phyloP scores from a whole-genome alignment of 2,797 vertebrate species.

The Graptemys geographica region DNA sequence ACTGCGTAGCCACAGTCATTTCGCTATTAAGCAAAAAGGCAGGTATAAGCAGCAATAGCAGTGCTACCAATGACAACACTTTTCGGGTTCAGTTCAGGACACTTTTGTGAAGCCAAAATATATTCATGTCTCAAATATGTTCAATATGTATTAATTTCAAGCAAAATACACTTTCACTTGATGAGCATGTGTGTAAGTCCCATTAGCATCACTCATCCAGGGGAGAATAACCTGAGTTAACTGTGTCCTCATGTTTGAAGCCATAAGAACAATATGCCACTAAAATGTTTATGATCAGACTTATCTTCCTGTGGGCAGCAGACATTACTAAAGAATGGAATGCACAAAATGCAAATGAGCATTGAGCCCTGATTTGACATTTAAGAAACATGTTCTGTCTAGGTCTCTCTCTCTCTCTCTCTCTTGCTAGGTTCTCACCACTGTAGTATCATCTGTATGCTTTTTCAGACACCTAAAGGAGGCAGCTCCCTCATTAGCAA shows the following conservation, averaged over 20 bases:
- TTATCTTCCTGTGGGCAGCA: background rate
- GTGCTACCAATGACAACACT: background rate
- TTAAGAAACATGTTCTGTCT: background rate
- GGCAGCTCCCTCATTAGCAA: background rate
- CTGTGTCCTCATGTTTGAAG: constrained; percentile 3
- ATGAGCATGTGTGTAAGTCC: background rate
- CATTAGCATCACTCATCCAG: background rate
- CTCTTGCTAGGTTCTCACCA: background rate
- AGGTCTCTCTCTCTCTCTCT: background rate
- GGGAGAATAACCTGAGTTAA: constrained; percentile 24
- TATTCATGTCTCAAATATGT: background rate
- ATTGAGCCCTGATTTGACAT: background rate
- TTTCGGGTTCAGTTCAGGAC: background rate
- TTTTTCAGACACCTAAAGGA: background rate
- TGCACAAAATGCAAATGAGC: fast-evolving
- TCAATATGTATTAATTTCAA: constrained; percentile 22
- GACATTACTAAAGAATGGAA: background rate
- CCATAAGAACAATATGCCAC: constrained; percentile 15
- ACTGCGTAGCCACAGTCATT: background rate
- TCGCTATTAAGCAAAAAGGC: background rate
- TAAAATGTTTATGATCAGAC: background rate
- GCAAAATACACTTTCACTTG: constrained; percentile 13
- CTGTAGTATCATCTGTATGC: fast-evolving
- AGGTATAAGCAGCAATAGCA: constrained; percentile 11
- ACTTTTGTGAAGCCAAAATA: background rate